These are phyloP conservation scores for Calycopis cecrops DNA, from an alignment of 1,140 invertebrate species.

Conservation along the genomic window DNA sequence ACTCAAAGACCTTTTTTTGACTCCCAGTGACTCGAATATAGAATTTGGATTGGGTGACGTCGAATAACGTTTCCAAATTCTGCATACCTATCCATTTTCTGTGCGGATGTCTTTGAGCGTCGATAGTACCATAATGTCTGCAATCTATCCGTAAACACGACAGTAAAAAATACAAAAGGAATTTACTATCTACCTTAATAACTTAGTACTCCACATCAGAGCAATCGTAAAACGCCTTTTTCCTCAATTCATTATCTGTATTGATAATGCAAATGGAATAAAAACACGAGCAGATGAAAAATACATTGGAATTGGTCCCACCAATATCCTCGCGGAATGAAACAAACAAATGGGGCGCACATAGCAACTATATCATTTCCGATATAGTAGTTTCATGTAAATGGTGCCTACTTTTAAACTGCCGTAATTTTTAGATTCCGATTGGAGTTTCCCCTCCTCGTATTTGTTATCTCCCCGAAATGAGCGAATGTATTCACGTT, in stretches of 20 bases:
- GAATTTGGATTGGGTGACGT: too few relatives aligned
- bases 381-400: slow-evolving; percentile 71
- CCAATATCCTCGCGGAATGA: slow-evolving; percentile 26
- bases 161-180: slow-evolving; percentile 14
- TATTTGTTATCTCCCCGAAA: slow-evolving; percentile 65
- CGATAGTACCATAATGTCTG: too few relatives aligned
- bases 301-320: slow-evolving; percentile 15
- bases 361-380: slow-evolving; percentile 57
- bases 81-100: too few relatives aligned
- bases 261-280: slow-evolving; percentile 10
- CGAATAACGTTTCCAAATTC: too few relatives aligned
- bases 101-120: too few relatives aligned
- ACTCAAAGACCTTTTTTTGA: too few relatives aligned
- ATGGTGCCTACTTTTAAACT: slow-evolving; percentile 73
- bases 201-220: background rate
- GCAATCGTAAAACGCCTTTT: slow-evolving; percentile 7
- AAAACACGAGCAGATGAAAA: slow-evolving; percentile 14
- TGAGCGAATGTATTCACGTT: slow-evolving; percentile 60
- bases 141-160: background rate
- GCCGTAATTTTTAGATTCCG: slow-evolving; percentile 73
- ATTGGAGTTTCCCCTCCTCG: slow-evolving; percentile 58
- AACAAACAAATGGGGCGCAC: slow-evolving; percentile 53
- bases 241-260: slow-evolving; percentile 10
- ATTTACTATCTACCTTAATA: background rate
- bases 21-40: too few relatives aligned